Evolutionary conservation across 2,113 vertebrate species (phyloP).

Genomic region (Phrynocephalus versicolor): DNA sequence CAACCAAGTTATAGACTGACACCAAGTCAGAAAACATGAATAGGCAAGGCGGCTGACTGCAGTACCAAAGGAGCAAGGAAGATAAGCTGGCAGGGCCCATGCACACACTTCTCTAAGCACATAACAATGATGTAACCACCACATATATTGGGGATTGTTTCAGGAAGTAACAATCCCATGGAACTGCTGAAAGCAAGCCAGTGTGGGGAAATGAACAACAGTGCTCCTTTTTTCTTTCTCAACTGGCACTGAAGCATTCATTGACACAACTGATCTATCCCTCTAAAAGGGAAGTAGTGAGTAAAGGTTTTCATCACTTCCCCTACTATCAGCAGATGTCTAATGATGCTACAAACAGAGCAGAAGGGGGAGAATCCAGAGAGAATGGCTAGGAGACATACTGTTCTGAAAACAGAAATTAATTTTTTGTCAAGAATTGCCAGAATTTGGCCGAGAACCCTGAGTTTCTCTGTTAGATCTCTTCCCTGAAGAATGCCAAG

Average conservation of each 20-base stretch:
- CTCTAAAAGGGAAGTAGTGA: not conserved
- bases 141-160: not conserved
- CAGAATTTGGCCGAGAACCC: not conserved
- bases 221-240: not conserved
- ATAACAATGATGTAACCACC: not conserved
- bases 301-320: not conserved
- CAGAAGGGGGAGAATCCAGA: not conserved
- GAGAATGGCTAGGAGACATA: not conserved
- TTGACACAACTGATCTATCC: not conserved
- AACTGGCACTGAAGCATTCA: not conserved
- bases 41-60: not conserved
- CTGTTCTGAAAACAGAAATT: slow-evolving; percentile 9
- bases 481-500: not conserved
- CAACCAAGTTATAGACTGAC: not conserved
- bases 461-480: not conserved
- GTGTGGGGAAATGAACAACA: not conserved
- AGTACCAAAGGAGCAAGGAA: slow-evolving; percentile 13
- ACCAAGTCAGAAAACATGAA: slow-evolving; percentile 13
- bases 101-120: not conserved
- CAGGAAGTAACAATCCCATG: not conserved
- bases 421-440: not conserved
- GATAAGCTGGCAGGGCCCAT: not conserved
- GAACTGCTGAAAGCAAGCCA: not conserved
- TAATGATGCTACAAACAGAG: not conserved
- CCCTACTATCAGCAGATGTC: not conserved